phyloP scores from a whole-genome alignment of 2,888 invertebrate genomes.

The Vannuccia rotundouncinata region DNA sequence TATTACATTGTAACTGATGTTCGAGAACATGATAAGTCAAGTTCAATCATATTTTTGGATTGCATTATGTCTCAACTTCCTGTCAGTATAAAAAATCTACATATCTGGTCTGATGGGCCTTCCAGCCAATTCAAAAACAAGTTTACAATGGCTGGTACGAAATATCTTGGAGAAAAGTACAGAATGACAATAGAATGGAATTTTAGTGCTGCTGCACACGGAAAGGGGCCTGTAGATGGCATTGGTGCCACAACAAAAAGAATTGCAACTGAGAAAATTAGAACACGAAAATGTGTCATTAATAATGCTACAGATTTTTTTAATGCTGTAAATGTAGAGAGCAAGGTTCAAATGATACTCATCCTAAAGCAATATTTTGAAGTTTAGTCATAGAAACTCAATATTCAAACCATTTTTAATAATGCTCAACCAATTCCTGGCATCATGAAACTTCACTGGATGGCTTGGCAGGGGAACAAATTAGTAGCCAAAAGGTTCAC shows the following conservation, averaged over 20 bases:
- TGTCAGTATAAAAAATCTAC: conserved; percentile 28
- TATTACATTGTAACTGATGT: conserved; percentile 25
- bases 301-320: conserved; percentile 37
- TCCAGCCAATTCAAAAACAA: conserved; percentile 37
- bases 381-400: conserved; percentile 18
- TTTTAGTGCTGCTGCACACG: conserved; percentile 34
- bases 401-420: conserved; percentile 24
- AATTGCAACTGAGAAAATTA: conserved; percentile 30
- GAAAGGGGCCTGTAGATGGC: conserved; percentile 40
- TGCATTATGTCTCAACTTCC: conserved; percentile 21
- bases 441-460: conserved; percentile 26
- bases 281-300: conserved; percentile 27
- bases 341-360: conserved; percentile 26
- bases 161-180: conserved; percentile 33
- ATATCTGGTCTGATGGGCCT: conserved; percentile 39
- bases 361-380: conserved; percentile 23
- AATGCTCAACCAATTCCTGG: conserved; percentile 26
- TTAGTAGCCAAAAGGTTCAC: conserved; percentile 23
- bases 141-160: conserved; percentile 25
- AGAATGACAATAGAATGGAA: conserved; percentile 34
- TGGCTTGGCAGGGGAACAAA: conserved; percentile 23
- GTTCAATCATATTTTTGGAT: conserved; percentile 32
- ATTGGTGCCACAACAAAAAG: conserved; percentile 38
- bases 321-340: conserved; percentile 29
- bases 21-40: conserved; percentile 31